phyloP scores from a whole-genome alignment of 2,888 invertebrate species.

The Eristalinus aeneus region DNA sequence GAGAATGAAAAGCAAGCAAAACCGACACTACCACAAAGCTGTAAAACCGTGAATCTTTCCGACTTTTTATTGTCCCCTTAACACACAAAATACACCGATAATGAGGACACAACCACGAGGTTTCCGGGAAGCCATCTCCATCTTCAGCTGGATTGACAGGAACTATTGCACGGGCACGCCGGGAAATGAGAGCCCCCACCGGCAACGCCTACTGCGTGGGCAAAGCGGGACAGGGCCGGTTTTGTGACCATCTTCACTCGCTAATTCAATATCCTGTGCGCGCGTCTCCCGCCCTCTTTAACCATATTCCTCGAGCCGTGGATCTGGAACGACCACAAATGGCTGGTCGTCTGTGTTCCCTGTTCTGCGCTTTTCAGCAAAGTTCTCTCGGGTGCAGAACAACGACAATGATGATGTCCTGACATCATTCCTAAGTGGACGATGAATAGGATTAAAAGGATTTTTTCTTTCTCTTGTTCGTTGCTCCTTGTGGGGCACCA shows the following conservation, averaged over 20 bases:
- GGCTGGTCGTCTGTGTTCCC: slow-evolving; percentile 14
- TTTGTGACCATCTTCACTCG: background rate
- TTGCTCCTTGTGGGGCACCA: background rate
- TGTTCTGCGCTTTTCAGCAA: background rate
- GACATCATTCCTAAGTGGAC: slow-evolving; percentile 46
- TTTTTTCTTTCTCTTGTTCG: slow-evolving; percentile 6
- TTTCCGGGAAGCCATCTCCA: slow-evolving; percentile 15
- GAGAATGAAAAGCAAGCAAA: slow-evolving; percentile 24
- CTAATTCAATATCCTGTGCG: slow-evolving; percentile 38
- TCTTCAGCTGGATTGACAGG: slow-evolving; percentile 29
- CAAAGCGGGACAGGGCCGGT: background rate
- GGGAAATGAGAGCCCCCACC: slow-evolving; percentile 29
- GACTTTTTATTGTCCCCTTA: slow-evolving; percentile 61
- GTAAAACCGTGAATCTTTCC: slow-evolving; percentile 61
- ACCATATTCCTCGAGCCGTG: slow-evolving; percentile 29
- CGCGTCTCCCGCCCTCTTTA: background rate
- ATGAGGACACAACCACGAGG: slow-evolving; percentile 49
- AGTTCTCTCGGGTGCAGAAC: slow-evolving; percentile 14
- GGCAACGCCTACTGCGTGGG: background rate
- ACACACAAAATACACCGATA: slow-evolving; percentile 60
- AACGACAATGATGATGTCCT: slow-evolving; percentile 41
- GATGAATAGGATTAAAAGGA: slow-evolving; percentile 55
- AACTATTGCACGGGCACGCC: slow-evolving; percentile 23
- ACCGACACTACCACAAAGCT: slow-evolving; percentile 38
- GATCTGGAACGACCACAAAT: slow-evolving; percentile 21